Base-by-base conservation (phyloP, 2,797 vertebrate species). In the Pelochelys cantorii region DNA sequence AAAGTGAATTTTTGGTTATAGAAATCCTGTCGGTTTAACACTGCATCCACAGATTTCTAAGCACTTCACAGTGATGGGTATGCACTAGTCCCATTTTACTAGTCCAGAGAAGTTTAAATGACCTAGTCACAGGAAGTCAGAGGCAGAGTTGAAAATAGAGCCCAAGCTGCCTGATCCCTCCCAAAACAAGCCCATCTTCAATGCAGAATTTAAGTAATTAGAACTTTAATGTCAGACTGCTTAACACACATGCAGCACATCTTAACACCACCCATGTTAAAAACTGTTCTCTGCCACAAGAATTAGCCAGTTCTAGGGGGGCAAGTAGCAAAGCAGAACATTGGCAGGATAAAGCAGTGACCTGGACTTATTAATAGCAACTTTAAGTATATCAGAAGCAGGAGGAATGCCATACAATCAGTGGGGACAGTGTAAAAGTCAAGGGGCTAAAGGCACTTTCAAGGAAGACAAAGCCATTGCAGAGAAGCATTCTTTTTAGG, bases 101-200 rank as follows among this genome's bases (percentile, higher is more conserved):
- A 88, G 92, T 95, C 91, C 92, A 92, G 88, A 94, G 95, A 91
- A 95, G 94, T 94, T 88, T 94, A 91, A 8, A 80, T 52, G 86
- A 92, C 88, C 92, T 77, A 95, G 29, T 96, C 93, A 96, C 96
- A 96, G 95, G 85, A 96, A 95, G 93, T 54, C 85, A 86, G 83
- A 93, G 90, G 90, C 88, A 86, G 91, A 92, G 81, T 89, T 95
- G 59, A 90, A 86, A 89, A 90, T 74, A 86, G 74, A 86, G 93
- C 88, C 78, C 68, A 93, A 71, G 25, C 94, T 94, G 95, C 91
- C 95, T 84, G n/a, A 93, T 78, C 82, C 31, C 91, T 89, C 78
- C 89, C 89, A 85, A 55, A 27, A 37, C 17, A 11, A 65, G 27
- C 85, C 27, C 85, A 79, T 34, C 17, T 55, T 53, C 52, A 71